phyloP scores from a whole-genome alignment of 1,140 invertebrate species.

The Pomacea maculata region DNA sequence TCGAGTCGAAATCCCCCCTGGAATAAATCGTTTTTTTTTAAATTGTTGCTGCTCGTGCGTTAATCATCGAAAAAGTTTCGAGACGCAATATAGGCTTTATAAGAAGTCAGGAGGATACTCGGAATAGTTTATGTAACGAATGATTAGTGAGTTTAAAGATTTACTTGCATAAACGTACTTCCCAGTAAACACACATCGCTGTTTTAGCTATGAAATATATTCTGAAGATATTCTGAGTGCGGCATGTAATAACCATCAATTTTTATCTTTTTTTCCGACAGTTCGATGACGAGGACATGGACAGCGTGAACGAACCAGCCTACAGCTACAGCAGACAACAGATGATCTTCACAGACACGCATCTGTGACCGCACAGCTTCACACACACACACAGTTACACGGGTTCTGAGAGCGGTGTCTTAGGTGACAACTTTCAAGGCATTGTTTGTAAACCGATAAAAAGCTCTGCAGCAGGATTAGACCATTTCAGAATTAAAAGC shows the following conservation, averaged over 20 bases:
- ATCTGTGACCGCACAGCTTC: conserved; percentile 36
- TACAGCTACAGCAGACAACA: conserved; percentile 58
- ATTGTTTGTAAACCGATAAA: background rate
- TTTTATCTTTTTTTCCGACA: conserved; percentile 31
- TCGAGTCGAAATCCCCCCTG: background rate
- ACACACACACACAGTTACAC: background rate
- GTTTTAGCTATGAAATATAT: no score
- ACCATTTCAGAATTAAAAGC: background rate
- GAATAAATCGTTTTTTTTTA: background rate
- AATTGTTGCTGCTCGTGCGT: background rate
- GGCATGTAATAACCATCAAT: background rate
- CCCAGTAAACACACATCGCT: no score
- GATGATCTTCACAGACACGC: conserved; percentile 59
- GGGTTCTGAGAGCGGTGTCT: no score
- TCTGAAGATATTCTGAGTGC: no score
- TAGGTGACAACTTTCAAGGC: background rate
- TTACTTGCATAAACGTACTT: no score
- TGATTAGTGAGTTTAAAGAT: no score
- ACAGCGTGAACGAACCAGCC: conserved; percentile 39
- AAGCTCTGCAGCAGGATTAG: background rate
- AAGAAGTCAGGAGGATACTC: background rate
- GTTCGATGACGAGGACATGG: conserved; percentile 52
- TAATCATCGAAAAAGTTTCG: background rate
- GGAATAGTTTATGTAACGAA: background rate
- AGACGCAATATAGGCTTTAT: background rate